phyloP scores from a whole-genome alignment of 1,140 invertebrate genomes.

The Pectinophora gossypiella region DNA sequence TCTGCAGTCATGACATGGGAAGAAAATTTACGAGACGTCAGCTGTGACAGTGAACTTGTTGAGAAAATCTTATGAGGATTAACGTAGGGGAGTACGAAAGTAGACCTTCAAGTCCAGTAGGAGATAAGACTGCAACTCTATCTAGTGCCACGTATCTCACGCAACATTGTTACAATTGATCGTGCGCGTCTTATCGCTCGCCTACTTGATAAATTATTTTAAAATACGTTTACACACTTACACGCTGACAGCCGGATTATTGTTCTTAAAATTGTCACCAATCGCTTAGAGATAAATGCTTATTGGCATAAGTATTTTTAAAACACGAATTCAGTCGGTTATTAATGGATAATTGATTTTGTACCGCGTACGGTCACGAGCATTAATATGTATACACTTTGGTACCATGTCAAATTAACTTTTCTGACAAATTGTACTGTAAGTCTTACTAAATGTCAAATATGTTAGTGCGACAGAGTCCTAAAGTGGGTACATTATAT shows the following conservation, averaged over 20 bases:
- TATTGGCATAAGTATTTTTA: too few relatives aligned
- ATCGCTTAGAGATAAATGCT: neutral
- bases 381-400: too few relatives aligned
- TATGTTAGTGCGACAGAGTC: too few relatives aligned
- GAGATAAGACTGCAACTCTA: neutral
- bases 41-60: neutral
- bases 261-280: neutral
- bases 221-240: conserved; percentile 55
- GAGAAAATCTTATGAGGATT: neutral
- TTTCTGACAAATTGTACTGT: too few relatives aligned
- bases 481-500: too few relatives aligned
- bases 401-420: too few relatives aligned
- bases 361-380: too few relatives aligned
- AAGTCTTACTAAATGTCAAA: too few relatives aligned
- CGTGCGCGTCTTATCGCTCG: conserved; percentile 45
- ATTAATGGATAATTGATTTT: too few relatives aligned
- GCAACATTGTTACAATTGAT: conserved; percentile 52
- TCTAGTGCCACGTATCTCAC: too few relatives aligned
- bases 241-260: conserved; percentile 42
- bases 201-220: conserved; percentile 61
- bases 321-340: too few relatives aligned
- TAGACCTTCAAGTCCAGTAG: neutral
- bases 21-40: neutral
- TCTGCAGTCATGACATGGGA: too few relatives aligned
- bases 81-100: neutral